Conservation (phyloP, 2,113 vertebrate genomes). For the Saguinus midas region DNA sequence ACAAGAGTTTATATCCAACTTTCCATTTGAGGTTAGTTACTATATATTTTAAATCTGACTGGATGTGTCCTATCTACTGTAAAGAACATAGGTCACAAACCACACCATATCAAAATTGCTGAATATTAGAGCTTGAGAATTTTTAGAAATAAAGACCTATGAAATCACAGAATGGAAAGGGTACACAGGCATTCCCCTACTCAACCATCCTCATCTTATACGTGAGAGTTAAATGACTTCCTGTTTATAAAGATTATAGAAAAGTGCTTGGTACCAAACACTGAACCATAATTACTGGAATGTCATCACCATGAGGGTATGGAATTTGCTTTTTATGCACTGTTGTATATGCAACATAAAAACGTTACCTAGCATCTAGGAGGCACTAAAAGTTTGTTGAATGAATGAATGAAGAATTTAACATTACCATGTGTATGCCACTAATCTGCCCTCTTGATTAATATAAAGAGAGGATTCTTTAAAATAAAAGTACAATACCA, state of each 20-base stretch:
- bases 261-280: not conserved
- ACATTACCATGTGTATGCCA: not conserved
- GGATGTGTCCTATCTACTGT: not conserved
- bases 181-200: not conserved
- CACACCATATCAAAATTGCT: not conserved
- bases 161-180: not conserved
- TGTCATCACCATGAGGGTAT: accelerated
- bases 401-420: not conserved
- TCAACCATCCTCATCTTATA: not conserved
- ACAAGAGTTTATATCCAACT: not conserved
- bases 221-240: not conserved
- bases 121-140: not conserved
- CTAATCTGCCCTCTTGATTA: not conserved
- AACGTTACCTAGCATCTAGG: not conserved
- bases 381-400: no score
- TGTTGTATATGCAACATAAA: no score
- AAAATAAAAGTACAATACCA: not conserved
- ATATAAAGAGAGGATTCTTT: not conserved
- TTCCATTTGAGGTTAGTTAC: not conserved
- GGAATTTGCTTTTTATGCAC: no score
- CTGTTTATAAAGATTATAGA: not conserved
- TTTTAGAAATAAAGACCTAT: not conserved
- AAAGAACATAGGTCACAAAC: not conserved
- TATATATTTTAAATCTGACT: not conserved
- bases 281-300: not conserved